Conservation (phyloP, 2,888 invertebrate genomes). For the Lasioglossum morio region DNA sequence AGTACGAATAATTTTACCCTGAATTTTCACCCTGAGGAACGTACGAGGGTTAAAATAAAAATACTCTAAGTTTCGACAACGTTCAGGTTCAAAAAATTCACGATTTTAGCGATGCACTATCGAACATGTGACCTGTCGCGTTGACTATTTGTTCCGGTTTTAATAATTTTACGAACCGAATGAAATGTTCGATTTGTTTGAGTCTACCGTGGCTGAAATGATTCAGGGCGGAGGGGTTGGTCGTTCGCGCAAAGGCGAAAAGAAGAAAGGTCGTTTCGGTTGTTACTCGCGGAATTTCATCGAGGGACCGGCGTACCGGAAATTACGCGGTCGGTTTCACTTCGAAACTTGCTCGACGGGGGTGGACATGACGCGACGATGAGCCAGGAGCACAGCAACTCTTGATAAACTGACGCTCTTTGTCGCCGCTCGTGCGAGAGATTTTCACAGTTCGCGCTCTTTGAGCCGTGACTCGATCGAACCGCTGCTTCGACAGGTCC, state of each 20-base stretch:
- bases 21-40: too few species aligned
- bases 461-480: constrained; percentile 23
- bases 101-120: too few species aligned
- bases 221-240: neutral
- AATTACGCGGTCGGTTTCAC: constrained; percentile 65
- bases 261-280: neutral
- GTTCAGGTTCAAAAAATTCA: too few species aligned
- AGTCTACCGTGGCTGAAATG: neutral
- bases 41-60: too few species aligned
- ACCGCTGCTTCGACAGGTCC: constrained; percentile 9
- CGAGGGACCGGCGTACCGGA: constrained; percentile 38
- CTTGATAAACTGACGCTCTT: constrained; percentile 64
- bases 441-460: constrained; percentile 50
- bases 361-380: constrained; percentile 1
- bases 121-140: too few species aligned
- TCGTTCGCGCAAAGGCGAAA: neutral
- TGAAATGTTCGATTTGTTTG: neutral
- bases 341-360: constrained; percentile 33
- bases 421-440: constrained; percentile 54
- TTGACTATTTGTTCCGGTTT: too few species aligned
- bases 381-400: constrained; percentile 32
- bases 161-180: too few species aligned
- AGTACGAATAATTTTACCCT: too few species aligned
- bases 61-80: too few species aligned
- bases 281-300: constrained; percentile 10